phyloP scores from a whole-genome alignment of 2,113 vertebrate species.

The Baryphthengus martii region DNA sequence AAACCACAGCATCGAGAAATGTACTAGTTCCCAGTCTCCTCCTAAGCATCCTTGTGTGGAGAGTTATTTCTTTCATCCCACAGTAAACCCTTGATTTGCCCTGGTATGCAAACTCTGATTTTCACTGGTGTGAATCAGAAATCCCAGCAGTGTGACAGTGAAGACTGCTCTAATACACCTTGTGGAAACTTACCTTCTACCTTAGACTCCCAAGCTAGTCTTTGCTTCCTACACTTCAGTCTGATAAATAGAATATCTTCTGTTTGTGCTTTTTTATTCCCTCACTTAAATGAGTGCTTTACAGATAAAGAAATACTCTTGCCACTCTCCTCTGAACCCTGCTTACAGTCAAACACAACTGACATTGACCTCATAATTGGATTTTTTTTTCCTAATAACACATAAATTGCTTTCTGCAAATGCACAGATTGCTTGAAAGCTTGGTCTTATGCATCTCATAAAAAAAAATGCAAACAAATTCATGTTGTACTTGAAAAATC shows the following conservation, averaged over 20 bases:
- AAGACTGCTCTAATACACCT: not conserved
- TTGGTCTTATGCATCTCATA: not conserved
- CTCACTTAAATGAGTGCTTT: not conserved
- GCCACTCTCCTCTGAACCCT: not conserved
- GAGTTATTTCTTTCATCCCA: not conserved
- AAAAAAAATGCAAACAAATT: not conserved
- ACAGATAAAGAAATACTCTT: not conserved
- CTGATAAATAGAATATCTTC: not conserved
- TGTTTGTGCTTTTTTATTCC: not conserved
- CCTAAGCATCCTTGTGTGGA: not conserved
- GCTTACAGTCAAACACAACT: not conserved
- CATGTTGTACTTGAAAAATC: not conserved
- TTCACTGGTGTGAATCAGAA: not conserved
- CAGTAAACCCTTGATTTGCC: not conserved
- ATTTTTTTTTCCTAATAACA: not conserved
- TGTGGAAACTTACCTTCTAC: not conserved
- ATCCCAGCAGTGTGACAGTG: not conserved
- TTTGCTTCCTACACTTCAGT: not conserved
- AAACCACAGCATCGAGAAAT: not conserved
- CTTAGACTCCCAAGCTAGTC: not conserved
- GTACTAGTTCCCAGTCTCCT: not conserved
- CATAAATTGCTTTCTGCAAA: not conserved
- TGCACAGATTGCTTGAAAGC: not conserved
- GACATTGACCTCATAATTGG: fast-evolving
- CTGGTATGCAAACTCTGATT: not conserved